Evolutionary conservation across 2,797 vertebrate genomes (phyloP).

Genomic region (Telmatherina bonti): DNA sequence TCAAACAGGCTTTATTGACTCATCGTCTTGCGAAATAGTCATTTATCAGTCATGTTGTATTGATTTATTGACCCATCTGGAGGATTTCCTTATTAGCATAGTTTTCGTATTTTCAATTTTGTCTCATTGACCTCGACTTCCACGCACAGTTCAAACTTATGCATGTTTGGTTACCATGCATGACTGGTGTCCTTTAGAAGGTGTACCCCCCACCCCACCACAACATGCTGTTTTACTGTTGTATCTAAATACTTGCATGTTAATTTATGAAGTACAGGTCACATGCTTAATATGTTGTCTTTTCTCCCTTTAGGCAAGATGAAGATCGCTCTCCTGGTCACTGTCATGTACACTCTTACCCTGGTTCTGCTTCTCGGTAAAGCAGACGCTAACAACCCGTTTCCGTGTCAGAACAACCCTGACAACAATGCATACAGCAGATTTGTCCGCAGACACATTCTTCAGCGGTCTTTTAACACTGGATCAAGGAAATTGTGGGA

Average conservation of each 20-base stretch:
- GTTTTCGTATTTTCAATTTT: too few species aligned
- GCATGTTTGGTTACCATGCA: constrained; percentile 44
- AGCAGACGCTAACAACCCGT: neutral
- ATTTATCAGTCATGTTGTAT: too few species aligned
- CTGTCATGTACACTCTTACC: neutral
- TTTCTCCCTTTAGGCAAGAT: constrained; percentile 5
- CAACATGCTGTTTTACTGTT: too few species aligned
- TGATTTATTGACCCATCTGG: too few species aligned
- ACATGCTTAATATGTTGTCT: neutral
- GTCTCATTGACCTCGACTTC: too few species aligned
- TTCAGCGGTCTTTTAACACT: neutral
- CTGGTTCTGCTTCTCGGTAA: neutral
- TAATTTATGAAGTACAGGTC: neutral
- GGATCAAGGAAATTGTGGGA: neutral
- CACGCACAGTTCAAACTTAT: too few species aligned
- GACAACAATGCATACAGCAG: neutral
- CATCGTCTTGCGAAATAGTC: too few species aligned
- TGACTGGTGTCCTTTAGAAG: too few species aligned
- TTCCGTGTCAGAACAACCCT: neutral
- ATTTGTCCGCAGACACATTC: constrained; percentile 12
- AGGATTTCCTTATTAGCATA: too few species aligned
- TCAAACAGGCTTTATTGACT: too few species aligned
- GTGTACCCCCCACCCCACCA: too few species aligned
- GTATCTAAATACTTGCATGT: neutral
- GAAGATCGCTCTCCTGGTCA: neutral